Evolutionary conservation across 1,140 invertebrate species (phyloP).

Genomic region (Dreissena rostriformis): DNA sequence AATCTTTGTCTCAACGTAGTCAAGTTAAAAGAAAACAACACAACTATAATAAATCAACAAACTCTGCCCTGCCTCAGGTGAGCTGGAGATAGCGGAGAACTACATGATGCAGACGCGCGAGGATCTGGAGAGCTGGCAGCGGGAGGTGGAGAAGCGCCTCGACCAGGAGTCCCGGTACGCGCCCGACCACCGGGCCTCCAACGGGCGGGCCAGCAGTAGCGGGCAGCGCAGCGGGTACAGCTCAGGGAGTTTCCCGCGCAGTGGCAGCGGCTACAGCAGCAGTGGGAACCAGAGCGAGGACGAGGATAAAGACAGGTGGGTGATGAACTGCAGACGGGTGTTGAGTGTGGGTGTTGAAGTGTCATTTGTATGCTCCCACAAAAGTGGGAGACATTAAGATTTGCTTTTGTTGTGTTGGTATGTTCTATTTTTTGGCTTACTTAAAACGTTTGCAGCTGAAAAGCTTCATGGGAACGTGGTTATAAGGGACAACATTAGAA

Average conservation of each 20-base stretch:
- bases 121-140: conserved; percentile 83
- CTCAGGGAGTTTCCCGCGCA: background rate
- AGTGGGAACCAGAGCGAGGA: conserved; percentile 38
- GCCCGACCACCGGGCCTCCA: conserved; percentile 17
- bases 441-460: too few species aligned
- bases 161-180: conserved; percentile 83
- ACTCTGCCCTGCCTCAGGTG: conserved; percentile 47
- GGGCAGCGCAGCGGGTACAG: conserved; percentile 12
- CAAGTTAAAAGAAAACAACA: too few species aligned
- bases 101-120: conserved; percentile 69
- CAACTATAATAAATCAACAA: too few species aligned
- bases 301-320: conserved; percentile 32
- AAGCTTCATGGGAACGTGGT: too few species aligned
- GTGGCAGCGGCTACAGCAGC: conserved; percentile 46
- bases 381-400: too few species aligned
- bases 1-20: too few species aligned
- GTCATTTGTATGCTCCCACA: too few species aligned
- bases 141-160: conserved; percentile 84
- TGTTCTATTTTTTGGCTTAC: too few species aligned
- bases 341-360: too few species aligned
- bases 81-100: conserved; percentile 71
- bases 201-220: conserved; percentile 23
- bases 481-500: too few species aligned
- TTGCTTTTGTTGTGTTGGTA: too few species aligned
- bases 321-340: too few species aligned